Percentiles rank a stretch among this genome's conserved stretches.
phyloP scores from a whole-genome alignment of 2,113 vertebrate species.

The Centropus bengalensis region DNA sequence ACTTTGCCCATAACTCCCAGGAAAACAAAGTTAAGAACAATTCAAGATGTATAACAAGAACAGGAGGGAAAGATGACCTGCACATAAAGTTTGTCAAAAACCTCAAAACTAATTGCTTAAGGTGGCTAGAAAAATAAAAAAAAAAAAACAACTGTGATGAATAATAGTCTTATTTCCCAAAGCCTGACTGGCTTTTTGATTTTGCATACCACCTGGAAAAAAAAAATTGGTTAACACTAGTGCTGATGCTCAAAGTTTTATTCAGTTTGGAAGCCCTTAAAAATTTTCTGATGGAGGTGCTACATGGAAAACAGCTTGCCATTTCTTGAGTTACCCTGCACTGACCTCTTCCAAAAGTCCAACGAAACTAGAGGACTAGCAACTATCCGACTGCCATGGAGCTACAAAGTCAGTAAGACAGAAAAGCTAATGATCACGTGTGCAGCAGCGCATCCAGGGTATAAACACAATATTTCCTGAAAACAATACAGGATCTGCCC shows the following conservation, averaged over 20 bases:
- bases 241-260: neutral
- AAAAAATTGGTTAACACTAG: neutral
- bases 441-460: accelerated
- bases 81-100: neutral
- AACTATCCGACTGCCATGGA: neutral
- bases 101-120: neutral
- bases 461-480: neutral
- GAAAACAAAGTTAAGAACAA: slow-evolving; percentile 2
- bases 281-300: neutral
- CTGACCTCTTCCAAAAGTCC: neutral
- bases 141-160: neutral
- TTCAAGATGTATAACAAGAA: neutral
- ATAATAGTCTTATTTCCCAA: neutral
- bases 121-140: neutral
- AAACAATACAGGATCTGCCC: neutral
- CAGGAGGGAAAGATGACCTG: neutral
- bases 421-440: neutral
- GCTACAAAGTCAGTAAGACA: neutral
- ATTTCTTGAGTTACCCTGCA: neutral
- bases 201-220: accelerated
- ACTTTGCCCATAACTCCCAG: accelerated
- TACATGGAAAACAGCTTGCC: neutral
- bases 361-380: neutral
- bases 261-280: neutral
- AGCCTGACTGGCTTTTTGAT: neutral